These are phyloP conservation scores for Gobius niger DNA, from an alignment of 2,113 vertebrate genomes.

Conservation along the genomic window DNA sequence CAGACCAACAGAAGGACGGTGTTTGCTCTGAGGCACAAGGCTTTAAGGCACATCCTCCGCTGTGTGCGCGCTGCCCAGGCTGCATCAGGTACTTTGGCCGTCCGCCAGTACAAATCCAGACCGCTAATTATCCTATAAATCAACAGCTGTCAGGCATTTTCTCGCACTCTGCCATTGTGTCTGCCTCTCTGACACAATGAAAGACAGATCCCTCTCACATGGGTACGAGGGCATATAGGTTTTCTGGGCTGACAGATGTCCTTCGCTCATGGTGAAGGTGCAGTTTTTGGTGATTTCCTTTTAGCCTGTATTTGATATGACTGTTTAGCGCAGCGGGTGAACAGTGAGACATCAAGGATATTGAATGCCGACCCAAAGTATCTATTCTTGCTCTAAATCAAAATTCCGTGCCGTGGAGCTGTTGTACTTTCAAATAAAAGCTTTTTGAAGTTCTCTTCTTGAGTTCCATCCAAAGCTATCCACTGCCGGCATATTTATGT, in stretches of 20 bases:
- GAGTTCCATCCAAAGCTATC: constrained; percentile 32
- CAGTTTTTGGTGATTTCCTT: no score
- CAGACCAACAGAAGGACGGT: constrained; percentile 16
- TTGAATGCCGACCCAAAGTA: no score
- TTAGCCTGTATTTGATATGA: no score
- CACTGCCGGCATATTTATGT: constrained; percentile 42
- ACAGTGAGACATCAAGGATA: no score
- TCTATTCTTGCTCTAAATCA: constrained; percentile 27
- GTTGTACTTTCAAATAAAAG: constrained; percentile 15
- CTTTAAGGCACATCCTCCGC: constrained; percentile 33
- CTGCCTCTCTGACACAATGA: constrained; percentile 56
- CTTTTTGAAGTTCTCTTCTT: constrained; percentile 35
- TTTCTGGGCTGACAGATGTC: constrained; percentile 38
- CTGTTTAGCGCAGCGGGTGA: no score
- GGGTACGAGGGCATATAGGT: constrained; percentile 34
- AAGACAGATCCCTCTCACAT: constrained; percentile 60
- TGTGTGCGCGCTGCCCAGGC: constrained; percentile 34
- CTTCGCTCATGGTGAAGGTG: constrained; percentile 35
- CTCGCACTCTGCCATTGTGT: constrained; percentile 48
- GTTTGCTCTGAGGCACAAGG: constrained; percentile 19
- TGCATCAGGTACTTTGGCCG: constrained; percentile 64
- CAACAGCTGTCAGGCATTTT: constrained; percentile 65
- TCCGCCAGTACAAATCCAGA: constrained; percentile 64
- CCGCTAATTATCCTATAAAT: constrained; percentile 77
- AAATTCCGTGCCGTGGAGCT: constrained; percentile 22